Conservation (phyloP, 2,888 invertebrate genomes). For the Micropterix aruncella region DNA sequence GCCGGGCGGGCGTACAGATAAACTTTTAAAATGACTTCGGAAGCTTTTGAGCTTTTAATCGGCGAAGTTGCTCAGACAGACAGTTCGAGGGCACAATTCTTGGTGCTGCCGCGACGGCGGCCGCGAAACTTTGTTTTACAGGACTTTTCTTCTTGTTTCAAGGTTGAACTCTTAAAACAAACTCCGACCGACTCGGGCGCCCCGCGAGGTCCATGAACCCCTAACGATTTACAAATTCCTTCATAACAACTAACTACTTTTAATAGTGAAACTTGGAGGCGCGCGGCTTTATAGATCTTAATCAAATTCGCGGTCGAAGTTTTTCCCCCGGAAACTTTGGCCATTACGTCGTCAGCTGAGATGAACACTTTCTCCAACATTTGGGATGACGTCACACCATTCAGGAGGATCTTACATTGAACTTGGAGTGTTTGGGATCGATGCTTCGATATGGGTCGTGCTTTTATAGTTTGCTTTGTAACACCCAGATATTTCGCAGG, state of each 20-base stretch:
- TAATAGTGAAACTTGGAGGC: slow-evolving; percentile 40
- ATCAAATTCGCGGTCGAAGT: slow-evolving; percentile 29
- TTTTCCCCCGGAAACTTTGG: slow-evolving; percentile 5
- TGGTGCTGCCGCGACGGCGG: slow-evolving; percentile 41
- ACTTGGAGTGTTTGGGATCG: too few species aligned
- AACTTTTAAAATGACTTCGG: slow-evolving; percentile 47
- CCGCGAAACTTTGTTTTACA: slow-evolving; percentile 47
- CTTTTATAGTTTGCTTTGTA: too few species aligned
- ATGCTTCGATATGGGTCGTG: too few species aligned
- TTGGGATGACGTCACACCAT: not conserved
- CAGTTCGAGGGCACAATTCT: slow-evolving; percentile 42
- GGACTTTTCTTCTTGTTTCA: slow-evolving; percentile 47
- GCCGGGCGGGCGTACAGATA: slow-evolving; percentile 36
- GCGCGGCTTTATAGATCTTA: slow-evolving; percentile 37
- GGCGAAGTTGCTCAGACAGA: slow-evolving; percentile 46
- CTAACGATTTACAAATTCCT: slow-evolving; percentile 47
- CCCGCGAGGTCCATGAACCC: slow-evolving; percentile 45
- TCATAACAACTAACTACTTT: slow-evolving; percentile 45
- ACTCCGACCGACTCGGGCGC: too few species aligned
- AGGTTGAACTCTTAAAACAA: slow-evolving; percentile 47
- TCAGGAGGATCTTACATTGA: too few species aligned
- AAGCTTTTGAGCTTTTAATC: slow-evolving; percentile 47
- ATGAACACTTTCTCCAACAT: not conserved
- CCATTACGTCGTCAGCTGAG: not conserved
- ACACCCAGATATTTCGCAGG: too few species aligned